These are phyloP conservation scores for Thalassoma bifasciatum DNA, from an alignment of 2,113 vertebrate species.

Conservation along the genomic window DNA sequence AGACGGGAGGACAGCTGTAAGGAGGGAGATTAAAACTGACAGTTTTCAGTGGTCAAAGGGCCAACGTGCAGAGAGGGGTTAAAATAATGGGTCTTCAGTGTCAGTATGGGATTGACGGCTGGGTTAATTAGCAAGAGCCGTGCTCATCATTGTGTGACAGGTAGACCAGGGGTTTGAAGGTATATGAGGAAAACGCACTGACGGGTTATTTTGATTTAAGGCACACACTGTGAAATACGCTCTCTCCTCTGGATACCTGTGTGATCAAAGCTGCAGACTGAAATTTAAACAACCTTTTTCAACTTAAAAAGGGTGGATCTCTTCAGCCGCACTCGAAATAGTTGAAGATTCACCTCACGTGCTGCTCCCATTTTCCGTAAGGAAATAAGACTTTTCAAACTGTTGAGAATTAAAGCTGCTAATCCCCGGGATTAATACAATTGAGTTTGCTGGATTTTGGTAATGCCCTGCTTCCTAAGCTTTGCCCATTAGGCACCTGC, in stretches of 20 bases:
- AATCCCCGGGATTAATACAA: constrained; percentile 83
- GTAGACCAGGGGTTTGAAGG: constrained; percentile 32
- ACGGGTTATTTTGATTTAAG: constrained; percentile 12
- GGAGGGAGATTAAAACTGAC: constrained; percentile 69
- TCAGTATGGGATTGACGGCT: constrained; percentile 46
- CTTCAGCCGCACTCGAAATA: constrained; percentile 5
- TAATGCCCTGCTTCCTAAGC: constrained; percentile 79
- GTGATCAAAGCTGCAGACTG: background rate
- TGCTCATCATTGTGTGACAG: constrained; percentile 39
- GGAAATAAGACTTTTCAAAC: constrained; percentile 75
- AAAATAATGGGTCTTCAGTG: constrained; percentile 46
- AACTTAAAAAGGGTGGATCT: constrained; percentile 23
- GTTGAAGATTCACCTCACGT: constrained; percentile 59
- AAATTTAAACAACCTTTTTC: constrained; percentile 11
- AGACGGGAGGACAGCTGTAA: constrained; percentile 26
- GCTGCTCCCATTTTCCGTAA: constrained; percentile 63
- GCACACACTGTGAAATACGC: background rate
- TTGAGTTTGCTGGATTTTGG: constrained; percentile 79
- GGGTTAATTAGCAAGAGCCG: constrained; percentile 61
- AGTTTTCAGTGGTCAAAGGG: constrained; percentile 55
- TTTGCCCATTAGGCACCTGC: constrained; percentile 80
- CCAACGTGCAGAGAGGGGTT: constrained; percentile 50
- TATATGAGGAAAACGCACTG: background rate
- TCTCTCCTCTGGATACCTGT: background rate
- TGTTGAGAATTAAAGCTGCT: constrained; percentile 77